Evolutionary conservation across 1,140 invertebrate genomes (phyloP), one percentile per base, ranked within the genome.

Genomic region (Panulirus ornatus): DNA sequence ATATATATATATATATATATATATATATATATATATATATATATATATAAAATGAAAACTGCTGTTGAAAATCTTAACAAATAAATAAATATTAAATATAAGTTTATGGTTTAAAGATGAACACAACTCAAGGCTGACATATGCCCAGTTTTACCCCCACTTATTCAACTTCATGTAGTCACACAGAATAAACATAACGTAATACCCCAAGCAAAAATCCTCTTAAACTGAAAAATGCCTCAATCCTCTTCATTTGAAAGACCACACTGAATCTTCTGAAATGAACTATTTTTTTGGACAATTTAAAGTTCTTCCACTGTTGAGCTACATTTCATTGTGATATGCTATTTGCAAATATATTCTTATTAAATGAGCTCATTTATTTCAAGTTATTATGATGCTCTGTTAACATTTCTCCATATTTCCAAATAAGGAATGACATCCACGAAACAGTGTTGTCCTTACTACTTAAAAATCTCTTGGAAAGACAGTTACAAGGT

Each of bases 261-360:
- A 22, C 58, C 6, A 30, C 58, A 27, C 5, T 30, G 58, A 66
- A 66, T 30, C 3, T 66, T 30, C 22, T 16, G 5, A 66, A 66
- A 2, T 27, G 30, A 66, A 30, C 27, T 6, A 66, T 9, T 78
- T 9, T 78, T 38, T 78, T 78, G 40, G 75, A 78, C 75, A 78
- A 78, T 78, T 44, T 40, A 78, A 78, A 44, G 22, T 40, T 44
- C 75, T 76, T 44, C 42, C 19, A 78, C 36, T 78, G 40, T 30
- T 78, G 75, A 78, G 44, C 44, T 44, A 78, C 36, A 78, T 38
- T 40, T 78, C 36, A 78, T 47, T 40, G 44, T 78, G 75, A 78
- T 78, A 78, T 78, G 75, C 40, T 78, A 78, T 78, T 78, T 78
- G 75, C 40, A 78, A 75, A 78, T 44, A 47, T 78, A 78, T 78